Evolutionary conservation across 2,888 invertebrate genomes (phyloP).

Genomic region (Lysandra bellargus): DNA sequence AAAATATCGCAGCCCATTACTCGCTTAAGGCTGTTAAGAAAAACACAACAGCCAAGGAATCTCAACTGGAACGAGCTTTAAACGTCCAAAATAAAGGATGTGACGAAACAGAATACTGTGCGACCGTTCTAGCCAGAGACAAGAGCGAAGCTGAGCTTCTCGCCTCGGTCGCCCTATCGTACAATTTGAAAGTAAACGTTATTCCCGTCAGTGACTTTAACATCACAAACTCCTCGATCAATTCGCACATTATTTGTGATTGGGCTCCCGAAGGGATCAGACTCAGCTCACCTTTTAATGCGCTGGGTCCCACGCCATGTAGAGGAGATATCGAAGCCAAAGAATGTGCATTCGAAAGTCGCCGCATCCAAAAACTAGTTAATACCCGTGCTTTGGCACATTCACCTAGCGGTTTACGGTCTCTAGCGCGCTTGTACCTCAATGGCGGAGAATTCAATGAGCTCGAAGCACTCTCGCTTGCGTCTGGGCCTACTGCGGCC

Average conservation of each 20-base stretch:
- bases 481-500: conserved; percentile 45
- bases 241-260: conserved; percentile 49
- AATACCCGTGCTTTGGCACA: conserved; percentile 55
- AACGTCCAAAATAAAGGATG: not conserved
- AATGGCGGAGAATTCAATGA: conserved; percentile 47
- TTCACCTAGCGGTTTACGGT: conserved; percentile 53
- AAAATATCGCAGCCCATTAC: conserved; percentile 47
- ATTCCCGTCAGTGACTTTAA: conserved; percentile 43
- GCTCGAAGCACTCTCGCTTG: conserved; percentile 44
- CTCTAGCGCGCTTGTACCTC: conserved; percentile 53
- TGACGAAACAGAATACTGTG: conserved; percentile 42
- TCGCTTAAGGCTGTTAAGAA: conserved; percentile 37
- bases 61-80: conserved; percentile 14
- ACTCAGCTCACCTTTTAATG: conserved; percentile 36
- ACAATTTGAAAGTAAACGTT: conserved; percentile 48
- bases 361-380: conserved; percentile 58
- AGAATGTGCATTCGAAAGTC: conserved; percentile 62
- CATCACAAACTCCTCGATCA: conserved; percentile 34
- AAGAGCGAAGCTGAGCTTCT: conserved; percentile 52
- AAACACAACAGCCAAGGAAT: not conserved
- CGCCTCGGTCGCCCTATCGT: conserved; percentile 42
- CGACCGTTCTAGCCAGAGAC: conserved; percentile 52
- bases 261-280: conserved; percentile 47
- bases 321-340: conserved; percentile 37
- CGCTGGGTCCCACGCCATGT: conserved; percentile 62